Evolutionary conservation across 2,113 vertebrate species (phyloP).

Genomic region (Eulemur macaco): DNA sequence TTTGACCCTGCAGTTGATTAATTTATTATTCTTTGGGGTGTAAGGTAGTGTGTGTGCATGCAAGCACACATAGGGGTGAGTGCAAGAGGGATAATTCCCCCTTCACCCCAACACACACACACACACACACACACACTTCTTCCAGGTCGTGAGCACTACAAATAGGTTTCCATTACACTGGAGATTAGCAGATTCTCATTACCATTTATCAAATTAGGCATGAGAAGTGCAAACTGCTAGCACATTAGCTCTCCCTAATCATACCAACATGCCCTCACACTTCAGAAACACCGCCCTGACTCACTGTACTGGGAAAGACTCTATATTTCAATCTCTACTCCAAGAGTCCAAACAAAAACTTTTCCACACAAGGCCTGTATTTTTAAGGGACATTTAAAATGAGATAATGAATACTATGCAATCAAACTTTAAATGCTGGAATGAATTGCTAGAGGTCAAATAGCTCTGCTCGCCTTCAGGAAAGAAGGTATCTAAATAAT

Average conservation of each 20-base stretch:
- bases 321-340: background rate
- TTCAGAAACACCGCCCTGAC: background rate
- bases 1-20: background rate
- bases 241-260: background rate
- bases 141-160: conserved; percentile 15
- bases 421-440: background rate
- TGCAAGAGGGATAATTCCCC: background rate
- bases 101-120: background rate
- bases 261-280: background rate
- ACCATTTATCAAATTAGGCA: conserved; percentile 58
- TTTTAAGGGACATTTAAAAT: background rate
- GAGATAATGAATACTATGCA: background rate
- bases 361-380: background rate
- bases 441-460: conserved; percentile 11
- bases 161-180: conserved; percentile 56
- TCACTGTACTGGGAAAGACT: background rate
- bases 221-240: conserved; percentile 60
- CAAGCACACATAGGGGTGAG: accelerated
- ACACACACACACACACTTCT: background rate
- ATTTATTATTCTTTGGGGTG: conserved; percentile 4
- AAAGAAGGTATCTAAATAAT: conserved; percentile 6
- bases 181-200: conserved; percentile 62
- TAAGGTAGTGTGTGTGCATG: background rate
- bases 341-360: background rate
- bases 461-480: background rate